Conservation (phyloP, 2,888 invertebrate genomes). For the Tortricodes alternella region DNA sequence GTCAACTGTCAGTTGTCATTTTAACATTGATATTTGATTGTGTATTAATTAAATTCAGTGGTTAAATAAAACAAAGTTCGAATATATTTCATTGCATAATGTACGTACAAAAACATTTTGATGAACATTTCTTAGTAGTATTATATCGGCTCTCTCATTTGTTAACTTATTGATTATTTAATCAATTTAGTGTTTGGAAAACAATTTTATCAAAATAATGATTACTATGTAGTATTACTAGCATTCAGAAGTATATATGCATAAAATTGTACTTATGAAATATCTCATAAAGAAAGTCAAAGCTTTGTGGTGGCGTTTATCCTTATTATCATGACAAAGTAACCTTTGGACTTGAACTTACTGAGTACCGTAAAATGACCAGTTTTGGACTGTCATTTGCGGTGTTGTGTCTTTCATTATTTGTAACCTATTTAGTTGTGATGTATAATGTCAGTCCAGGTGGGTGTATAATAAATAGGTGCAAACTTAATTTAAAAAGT, state of each 20-base stretch:
- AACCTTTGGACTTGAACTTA: conserved; percentile 59
- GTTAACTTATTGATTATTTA: neutral
- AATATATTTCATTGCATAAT: neutral
- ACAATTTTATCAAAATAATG: neutral
- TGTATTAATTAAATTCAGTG: no score
- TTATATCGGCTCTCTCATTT: neutral
- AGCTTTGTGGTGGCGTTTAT: neutral
- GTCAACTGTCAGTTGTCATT: neutral
- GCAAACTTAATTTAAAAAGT: neutral
- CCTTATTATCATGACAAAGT: conserved; percentile 7
- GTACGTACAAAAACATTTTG: conserved; percentile 1
- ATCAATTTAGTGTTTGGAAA: neutral
- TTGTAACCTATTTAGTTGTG: conserved; percentile 54
- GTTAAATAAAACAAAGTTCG: no score
- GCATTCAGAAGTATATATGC: neutral
- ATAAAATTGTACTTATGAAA: neutral
- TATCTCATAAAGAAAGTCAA: neutral
- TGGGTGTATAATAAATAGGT: conserved; percentile 44
- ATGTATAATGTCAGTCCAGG: conserved; percentile 50
- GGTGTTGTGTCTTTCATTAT: conserved; percentile 52
- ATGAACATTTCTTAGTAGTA: neutral
- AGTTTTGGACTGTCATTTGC: conserved; percentile 44
- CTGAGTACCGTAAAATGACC: conserved; percentile 36
- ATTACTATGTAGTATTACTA: neutral
- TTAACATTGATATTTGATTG: neutral